These are phyloP conservation scores for Smutsia temminckii DNA, from an alignment of 2,797 vertebrate genomes.

Conservation along the genomic window DNA sequence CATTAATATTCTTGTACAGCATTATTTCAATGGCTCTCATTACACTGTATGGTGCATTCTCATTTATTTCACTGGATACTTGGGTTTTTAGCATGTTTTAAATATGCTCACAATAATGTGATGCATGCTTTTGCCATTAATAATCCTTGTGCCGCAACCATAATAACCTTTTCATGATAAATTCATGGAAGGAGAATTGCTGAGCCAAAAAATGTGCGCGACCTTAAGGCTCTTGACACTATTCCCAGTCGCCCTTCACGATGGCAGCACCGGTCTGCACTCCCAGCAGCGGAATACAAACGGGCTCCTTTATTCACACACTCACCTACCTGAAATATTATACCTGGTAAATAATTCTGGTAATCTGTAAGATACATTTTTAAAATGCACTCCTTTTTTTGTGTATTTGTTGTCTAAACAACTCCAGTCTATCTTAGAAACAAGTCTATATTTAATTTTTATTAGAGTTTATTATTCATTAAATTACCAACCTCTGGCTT, in stretches of 20 bases:
- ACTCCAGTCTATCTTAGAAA: neutral
- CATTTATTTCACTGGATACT: neutral
- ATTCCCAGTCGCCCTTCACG: neutral
- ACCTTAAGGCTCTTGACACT: neutral
- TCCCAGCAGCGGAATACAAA: too few species aligned
- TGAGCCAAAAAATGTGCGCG: neutral
- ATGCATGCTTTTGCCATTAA: neutral
- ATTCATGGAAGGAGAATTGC: neutral
- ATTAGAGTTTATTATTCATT: neutral
- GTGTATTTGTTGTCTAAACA: neutral
- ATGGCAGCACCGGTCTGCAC: neutral
- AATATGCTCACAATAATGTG: neutral
- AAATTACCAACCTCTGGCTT: neutral
- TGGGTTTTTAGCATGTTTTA: neutral
- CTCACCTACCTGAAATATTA: neutral
- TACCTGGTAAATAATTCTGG: neutral
- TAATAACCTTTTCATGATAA: neutral
- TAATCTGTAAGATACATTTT: neutral
- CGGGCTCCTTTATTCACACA: neutral
- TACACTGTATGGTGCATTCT: neutral
- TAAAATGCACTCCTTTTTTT: neutral
- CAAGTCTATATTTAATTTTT: slow-evolving; percentile 5
- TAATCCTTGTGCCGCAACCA: neutral
- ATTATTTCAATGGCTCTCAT: neutral
- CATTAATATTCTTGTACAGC: neutral